Evolutionary conservation across 2,113 vertebrate species (phyloP).

Genomic region (Anseranas semipalmata): DNA sequence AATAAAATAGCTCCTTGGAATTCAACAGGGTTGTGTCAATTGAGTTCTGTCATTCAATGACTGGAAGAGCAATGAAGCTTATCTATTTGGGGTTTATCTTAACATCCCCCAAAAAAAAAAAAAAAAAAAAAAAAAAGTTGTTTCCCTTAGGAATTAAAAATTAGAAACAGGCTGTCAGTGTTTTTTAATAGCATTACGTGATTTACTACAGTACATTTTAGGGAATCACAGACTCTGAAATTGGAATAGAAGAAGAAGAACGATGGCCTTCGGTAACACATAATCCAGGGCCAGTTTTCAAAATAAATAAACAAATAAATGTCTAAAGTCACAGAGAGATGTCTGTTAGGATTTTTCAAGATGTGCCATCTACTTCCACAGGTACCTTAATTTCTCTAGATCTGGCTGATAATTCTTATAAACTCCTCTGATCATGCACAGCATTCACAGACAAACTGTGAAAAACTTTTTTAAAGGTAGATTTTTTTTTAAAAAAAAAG

Average conservation of each 20-base stretch:
- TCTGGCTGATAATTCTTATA: background rate
- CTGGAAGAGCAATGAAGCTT: background rate
- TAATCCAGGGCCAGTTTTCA: background rate
- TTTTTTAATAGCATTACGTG: background rate
- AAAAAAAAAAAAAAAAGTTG: background rate
- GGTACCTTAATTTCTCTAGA: background rate
- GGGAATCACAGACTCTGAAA: background rate
- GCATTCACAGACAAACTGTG: background rate
- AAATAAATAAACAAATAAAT: background rate
- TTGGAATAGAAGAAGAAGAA: background rate
- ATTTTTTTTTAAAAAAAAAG: background rate
- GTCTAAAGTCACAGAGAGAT: background rate
- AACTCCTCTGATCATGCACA: background rate
- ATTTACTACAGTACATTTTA: background rate
- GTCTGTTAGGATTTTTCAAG: background rate
- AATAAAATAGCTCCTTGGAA: background rate
- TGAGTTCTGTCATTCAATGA: background rate
- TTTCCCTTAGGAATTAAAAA: background rate
- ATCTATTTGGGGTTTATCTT: background rate
- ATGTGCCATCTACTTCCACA: background rate
- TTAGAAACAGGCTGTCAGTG: background rate
- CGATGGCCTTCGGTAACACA: background rate
- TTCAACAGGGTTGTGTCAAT: background rate
- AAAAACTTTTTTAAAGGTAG: background rate
- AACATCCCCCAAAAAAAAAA: too few species aligned